A percentile compares a stretch with the other conserved stretches of the same genome.
Conservation (phyloP, 1,140 invertebrate genomes). For the Zaprionus camerounensis region DNA sequence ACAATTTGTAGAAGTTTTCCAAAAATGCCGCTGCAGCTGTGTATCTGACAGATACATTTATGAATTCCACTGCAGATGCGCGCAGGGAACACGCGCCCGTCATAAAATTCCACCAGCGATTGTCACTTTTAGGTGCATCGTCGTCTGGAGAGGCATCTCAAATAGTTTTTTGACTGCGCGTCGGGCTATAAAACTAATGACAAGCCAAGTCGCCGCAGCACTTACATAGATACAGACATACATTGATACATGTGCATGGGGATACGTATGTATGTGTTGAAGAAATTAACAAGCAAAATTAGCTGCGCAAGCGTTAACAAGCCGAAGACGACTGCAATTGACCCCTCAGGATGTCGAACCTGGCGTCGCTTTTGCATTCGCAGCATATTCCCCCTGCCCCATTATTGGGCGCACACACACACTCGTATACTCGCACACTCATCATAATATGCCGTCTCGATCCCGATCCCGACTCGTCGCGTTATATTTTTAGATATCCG, state of each 20-base stretch:
- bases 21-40: constrained; percentile 53
- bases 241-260: neutral
- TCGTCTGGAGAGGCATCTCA: constrained; percentile 38
- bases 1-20: constrained; percentile 60
- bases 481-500: constrained; percentile 68
- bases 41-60: constrained; percentile 70
- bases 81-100: constrained; percentile 62
- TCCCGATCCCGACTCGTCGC: constrained; percentile 26
- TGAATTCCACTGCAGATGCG: constrained; percentile 69
- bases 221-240: constrained; percentile 12
- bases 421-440: neutral
- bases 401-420: neutral
- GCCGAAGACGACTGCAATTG: constrained; percentile 32
- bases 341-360: constrained; percentile 43
- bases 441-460: constrained; percentile 31
- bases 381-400: neutral
- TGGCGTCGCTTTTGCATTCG: constrained; percentile 39
- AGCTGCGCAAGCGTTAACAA: constrained; percentile 30
- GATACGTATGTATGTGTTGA: neutral
- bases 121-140: constrained; percentile 55
- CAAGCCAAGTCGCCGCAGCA: constrained; percentile 53
- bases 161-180: constrained; percentile 68
- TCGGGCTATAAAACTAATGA: constrained; percentile 74
- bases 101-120: constrained; percentile 65
- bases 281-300: constrained; percentile 40